Base-by-base conservation (phyloP, 2,113 vertebrate species). In the Dasypus novemcinctus region DNA sequence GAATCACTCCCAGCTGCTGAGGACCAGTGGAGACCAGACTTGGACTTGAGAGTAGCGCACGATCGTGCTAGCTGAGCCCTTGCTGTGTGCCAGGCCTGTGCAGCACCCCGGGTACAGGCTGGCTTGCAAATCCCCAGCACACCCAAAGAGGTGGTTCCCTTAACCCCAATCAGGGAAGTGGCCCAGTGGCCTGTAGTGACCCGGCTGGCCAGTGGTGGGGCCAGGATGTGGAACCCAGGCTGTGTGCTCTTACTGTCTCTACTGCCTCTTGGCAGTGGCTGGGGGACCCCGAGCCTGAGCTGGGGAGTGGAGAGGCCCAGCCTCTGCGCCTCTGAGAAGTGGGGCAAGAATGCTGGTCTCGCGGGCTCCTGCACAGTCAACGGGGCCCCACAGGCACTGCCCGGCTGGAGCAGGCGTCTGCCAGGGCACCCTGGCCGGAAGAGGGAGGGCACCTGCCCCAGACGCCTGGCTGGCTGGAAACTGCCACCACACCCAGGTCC, bases 201-300 rank as follows among this genome's bases (percentile, higher is more conserved):
- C 36, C 20, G 1, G 0, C 25, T 5, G 15, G n/a, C 23, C 11
- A 17, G 59, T 23, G 14, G 18, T 10, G 5, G 10, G 74, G 72
- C 76, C 12, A 18, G 23, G 29, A 31, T 61, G 46, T 33, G n/a
- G 69, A 75, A 13, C 54, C 68, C 87, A 1, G 0, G 0, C 15
- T 27, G 25, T 15, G 17, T 14, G 21, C 29, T 54, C 36, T 41
- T 5, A 1, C 43, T 1, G 1, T 6, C 61, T 46, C 46, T 15
- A 8, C 52, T 18, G 17, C 68, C 36, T 27, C 5, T 78, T 2
- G 0, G 0, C 20, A 20, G 69, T 0, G 0, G 36, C 4, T 25
- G 5, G 78, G 31, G 54, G 38, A n/a, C 43, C 76, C 38, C 9
- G 43, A 78, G 78, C 52, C 54, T 17, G 14, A 6, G 75, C 33